These are phyloP conservation scores for Micropterix aruncella DNA, from an alignment of 2,888 invertebrate species.

Conservation along the genomic window DNA sequence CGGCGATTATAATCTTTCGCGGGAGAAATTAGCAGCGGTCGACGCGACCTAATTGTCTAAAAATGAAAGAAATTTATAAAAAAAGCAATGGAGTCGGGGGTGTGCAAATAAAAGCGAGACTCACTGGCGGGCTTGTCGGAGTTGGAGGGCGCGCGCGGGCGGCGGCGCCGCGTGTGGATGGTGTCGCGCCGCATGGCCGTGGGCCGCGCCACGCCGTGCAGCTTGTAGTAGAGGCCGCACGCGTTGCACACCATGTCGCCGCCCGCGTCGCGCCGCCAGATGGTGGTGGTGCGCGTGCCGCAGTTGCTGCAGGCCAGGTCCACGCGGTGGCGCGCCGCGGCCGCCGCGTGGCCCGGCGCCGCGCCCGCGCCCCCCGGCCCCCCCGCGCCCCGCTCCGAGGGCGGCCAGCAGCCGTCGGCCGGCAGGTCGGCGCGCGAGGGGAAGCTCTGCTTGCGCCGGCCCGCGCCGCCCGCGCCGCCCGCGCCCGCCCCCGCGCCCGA, in stretches of 20 bases:
- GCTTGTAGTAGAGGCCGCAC: conserved; percentile 93
- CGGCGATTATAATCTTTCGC: too few species aligned
- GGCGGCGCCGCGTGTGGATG: conserved; percentile 83
- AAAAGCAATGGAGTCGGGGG: conserved; percentile 23
- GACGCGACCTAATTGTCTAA: too few species aligned
- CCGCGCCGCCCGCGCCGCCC: conserved; percentile 39
- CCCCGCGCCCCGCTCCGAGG: conserved; percentile 23
- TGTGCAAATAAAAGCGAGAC: conserved; percentile 1
- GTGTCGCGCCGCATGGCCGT: conserved; percentile 93
- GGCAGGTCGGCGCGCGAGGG: conserved; percentile 52
- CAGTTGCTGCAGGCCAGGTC: conserved; percentile 94
- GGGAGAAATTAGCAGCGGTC: too few species aligned
- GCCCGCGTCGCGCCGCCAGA: conserved; percentile 91
- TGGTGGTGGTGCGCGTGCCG: conserved; percentile 92
- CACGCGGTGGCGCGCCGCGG: conserved; percentile 35
- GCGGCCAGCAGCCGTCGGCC: conserved; percentile 10
- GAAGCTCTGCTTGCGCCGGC: conserved; percentile 69
- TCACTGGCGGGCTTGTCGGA: not conserved
- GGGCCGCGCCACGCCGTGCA: conserved; percentile 88
- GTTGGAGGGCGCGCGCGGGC: conserved; percentile 42
- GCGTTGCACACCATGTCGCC: conserved; percentile 99
- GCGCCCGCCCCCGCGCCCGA: conserved; percentile 6
- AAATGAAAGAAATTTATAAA: too few species aligned
- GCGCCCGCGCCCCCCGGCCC: conserved; percentile 47
- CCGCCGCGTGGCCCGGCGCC: conserved; percentile 12